Percentiles rank a stretch among this genome's conserved stretches.
Conservation (phyloP, 2,797 vertebrate species). For the Sebastes aleutianus region DNA sequence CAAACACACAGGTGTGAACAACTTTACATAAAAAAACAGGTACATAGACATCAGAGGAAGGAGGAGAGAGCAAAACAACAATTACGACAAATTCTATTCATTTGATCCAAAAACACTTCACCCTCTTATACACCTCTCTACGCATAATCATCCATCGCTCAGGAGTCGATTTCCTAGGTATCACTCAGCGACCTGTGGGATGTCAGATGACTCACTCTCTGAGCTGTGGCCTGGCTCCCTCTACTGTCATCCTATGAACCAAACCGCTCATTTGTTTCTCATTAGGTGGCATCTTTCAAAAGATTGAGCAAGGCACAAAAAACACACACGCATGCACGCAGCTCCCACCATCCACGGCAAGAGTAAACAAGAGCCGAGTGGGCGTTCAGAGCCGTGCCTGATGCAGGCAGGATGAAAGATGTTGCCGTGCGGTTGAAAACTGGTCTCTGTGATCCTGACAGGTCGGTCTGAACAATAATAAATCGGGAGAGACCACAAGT, state of each 20-base stretch:
- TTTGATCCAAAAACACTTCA: neutral
- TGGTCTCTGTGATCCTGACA: slow-evolving; percentile 76
- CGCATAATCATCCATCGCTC: neutral
- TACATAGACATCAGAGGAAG: neutral
- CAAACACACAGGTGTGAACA: slow-evolving; percentile 1
- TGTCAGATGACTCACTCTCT: slow-evolving; percentile 42
- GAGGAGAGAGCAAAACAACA: neutral
- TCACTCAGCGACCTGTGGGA: slow-evolving; percentile 34
- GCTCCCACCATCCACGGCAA: slow-evolving; percentile 43
- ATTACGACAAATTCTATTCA: neutral
- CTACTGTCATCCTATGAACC: slow-evolving; percentile 31
- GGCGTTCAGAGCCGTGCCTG: slow-evolving; percentile 68
- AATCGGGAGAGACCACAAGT: slow-evolving; percentile 67
- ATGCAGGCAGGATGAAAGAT: slow-evolving; percentile 76
- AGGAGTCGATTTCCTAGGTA: slow-evolving; percentile 22
- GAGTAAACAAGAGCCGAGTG: slow-evolving; percentile 75
- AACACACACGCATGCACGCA: neutral
- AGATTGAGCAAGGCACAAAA: slow-evolving; percentile 10
- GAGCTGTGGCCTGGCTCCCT: slow-evolving; percentile 41
- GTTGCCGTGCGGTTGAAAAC: slow-evolving; percentile 67
- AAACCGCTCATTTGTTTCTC: slow-evolving; percentile 63
- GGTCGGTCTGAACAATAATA: slow-evolving; percentile 76
- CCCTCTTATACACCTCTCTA: neutral
- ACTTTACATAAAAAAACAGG: neutral
- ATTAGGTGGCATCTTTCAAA: slow-evolving; percentile 68